Percentiles rank a stretch among this genome's conserved stretches.
Evolutionary conservation across 2,888 invertebrate species (phyloP).

Genomic region (Agonopterix arenella): DNA sequence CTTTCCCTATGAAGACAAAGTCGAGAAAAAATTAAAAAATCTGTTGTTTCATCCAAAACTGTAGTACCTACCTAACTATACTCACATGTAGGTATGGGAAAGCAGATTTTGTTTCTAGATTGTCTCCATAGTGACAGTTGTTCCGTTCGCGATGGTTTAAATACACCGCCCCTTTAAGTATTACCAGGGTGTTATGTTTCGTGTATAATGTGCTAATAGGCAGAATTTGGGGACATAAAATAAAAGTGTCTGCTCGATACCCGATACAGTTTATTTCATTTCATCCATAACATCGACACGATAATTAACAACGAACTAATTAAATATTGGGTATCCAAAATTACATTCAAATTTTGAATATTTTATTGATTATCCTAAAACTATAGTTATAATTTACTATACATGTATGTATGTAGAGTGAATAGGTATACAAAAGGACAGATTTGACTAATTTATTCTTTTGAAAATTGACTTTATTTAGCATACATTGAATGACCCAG

Average conservation of each 20-base stretch:
- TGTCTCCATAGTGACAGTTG: no score
- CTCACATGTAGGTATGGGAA: no score
- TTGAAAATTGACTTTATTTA: constrained; percentile 40
- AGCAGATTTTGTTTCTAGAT: no score
- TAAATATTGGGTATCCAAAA: constrained; percentile 52
- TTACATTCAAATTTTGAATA: constrained; percentile 44
- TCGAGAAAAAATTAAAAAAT: no score
- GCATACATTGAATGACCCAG: constrained; percentile 39
- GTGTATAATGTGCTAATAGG: no score
- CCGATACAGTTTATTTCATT: constrained; percentile 56
- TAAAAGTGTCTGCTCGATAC: constrained; percentile 41
- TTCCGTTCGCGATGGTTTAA: no score
- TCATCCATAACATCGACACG: constrained; percentile 53
- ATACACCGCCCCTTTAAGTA: no score
- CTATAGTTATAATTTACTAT: constrained; percentile 35
- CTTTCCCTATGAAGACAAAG: no score
- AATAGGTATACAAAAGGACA: constrained; percentile 24
- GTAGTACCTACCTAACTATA: no score
- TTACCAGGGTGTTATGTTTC: no score
- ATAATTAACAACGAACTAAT: constrained; percentile 59
- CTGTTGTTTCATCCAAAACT: no score
- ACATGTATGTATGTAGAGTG: constrained; percentile 69
- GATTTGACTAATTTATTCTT: constrained; percentile 23
- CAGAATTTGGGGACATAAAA: constrained; percentile 7
- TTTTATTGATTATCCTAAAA: constrained; percentile 36